Evolutionary conservation across 2,888 invertebrate species (phyloP), one percentile per base, ranked within the genome.

Genomic region (Archips crataeganus): DNA sequence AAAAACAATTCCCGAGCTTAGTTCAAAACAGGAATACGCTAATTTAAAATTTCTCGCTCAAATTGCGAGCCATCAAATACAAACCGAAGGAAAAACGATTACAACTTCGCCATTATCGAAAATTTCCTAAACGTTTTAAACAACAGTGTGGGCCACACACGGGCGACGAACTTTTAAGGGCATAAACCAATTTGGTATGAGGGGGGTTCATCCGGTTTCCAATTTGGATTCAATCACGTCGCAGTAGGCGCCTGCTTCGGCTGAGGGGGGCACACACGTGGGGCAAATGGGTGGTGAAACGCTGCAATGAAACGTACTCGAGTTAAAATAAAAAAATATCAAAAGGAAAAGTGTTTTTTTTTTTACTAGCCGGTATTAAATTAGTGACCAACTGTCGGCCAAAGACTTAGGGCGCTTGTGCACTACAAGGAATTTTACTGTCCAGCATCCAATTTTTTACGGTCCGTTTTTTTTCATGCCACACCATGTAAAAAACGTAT

Each of bases 161-260:
- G 73, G 63, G 66, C 64, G n/a, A 60, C 45, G 47, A 64, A 69
- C 69, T 73, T 73, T 73, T 73, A 73, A 73, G 73, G 69, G 69
- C 64, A 69, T 74, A 77, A 70, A 74, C 77, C 71, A 76, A 77
- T 79, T 78, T 77, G 75, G 78, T 77, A 79, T 79, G 78, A 79
- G 78, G 79, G 77, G 72, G 75, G 75, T 84, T 83, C 80, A 82
- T 80, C 79, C 82, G 78, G 79, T 84, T 85, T 85, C 84, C 86
- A 85, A 85, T 85, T 85, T 82, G 78, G 79, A 79, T 79, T 81
- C 85, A 85, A 85, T 85, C 85, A 85, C 79, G 77, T 76, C 76
- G 79, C 78, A 80, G 79, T 78, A 77, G 79, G 78, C 79, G 79
- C 80, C 78, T 79, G 79, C 76, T 67, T 66, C 83, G 81, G 78